Percentiles rank a stretch among this genome's conserved stretches.
These are phyloP conservation scores for Nesoenas mayeri DNA, from an alignment of 2,113 vertebrate species.

Conservation along the genomic window DNA sequence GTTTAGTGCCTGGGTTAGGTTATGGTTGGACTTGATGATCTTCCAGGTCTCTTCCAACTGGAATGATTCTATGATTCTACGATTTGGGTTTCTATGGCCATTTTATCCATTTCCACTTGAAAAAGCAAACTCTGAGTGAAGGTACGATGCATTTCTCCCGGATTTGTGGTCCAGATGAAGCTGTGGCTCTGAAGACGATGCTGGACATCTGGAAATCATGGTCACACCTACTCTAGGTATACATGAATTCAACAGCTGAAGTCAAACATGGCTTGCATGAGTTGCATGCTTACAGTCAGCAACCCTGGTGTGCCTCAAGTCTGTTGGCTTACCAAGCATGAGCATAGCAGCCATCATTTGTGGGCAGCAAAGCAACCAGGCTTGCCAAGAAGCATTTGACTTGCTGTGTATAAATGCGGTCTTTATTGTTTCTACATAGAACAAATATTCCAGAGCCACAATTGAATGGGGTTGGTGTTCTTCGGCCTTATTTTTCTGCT, in stretches of 20 bases:
- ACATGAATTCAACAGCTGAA: not conserved
- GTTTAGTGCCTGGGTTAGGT: no score
- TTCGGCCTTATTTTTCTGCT: not conserved
- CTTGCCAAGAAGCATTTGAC: not conserved
- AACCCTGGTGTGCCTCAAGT: accelerated
- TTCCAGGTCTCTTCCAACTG: no score
- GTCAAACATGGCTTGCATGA: not conserved
- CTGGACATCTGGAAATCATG: not conserved
- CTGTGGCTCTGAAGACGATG: not conserved
- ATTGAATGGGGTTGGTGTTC: not conserved
- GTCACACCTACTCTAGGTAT: not conserved
- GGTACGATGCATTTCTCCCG: not conserved
- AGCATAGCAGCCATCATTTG: not conserved
- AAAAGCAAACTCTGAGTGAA: not conserved
- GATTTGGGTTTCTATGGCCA: not conserved
- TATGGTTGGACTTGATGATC: no score
- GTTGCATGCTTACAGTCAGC: not conserved
- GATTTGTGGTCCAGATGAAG: not conserved
- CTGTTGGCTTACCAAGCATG: not conserved
- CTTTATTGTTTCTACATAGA: not conserved
- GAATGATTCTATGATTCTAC: no score
- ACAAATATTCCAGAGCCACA: not conserved
- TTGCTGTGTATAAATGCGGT: not conserved
- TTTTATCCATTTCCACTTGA: not conserved
- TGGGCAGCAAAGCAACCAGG: not conserved